Evolutionary conservation across 2,113 vertebrate species (phyloP), one percentile per base, ranked within the genome.

Genomic region (Mastomys natalensis): DNA sequence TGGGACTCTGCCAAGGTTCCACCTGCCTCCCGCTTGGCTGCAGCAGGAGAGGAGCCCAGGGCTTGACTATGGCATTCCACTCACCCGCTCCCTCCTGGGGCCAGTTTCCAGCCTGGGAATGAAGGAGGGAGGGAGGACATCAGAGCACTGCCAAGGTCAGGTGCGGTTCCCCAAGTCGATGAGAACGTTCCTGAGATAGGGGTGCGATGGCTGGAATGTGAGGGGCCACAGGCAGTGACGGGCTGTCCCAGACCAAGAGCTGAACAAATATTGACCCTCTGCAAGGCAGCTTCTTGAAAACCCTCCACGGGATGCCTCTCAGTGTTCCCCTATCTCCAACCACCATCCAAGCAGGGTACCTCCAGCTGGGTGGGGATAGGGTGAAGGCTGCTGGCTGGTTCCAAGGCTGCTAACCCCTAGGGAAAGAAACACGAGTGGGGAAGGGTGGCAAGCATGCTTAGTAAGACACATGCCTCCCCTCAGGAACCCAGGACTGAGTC

Each of bases 221-320:
- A 97, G 97, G 93, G 81, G 62, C 95, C 95, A 58, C 48, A 72
- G 90, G 97, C 90, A 96, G 81, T 48, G 93, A 92, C 77, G 73
- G 95, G 34, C 85, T 13, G 73, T 15, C 73, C 95, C 97, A 93
- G 92, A 21, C 95, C 88, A 81, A 98, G 98, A 97, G 96, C 94
- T 86, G n/a, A 94, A 48, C 97, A 98, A 98, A 97, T 98, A 98
- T 98, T 98, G 97, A 97, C 97, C 87, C 81, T 93, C 68, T 92
- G 55, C 72, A 15, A 43, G 89, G 94, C 90, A 7, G 97, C 94
- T 95, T 97, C 97, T 97, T 88, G 55, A 96, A 95, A 95, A 91
- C 91, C 96, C 97, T 98, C 90, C 72, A 95, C 40, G 0, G 94
- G 95, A 97, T 96, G 95, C 97, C 95, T 96, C 97, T 93, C 93